Evolutionary conservation across 2,888 invertebrate species (phyloP).

Genomic region (Coenonympha glycerion): DNA sequence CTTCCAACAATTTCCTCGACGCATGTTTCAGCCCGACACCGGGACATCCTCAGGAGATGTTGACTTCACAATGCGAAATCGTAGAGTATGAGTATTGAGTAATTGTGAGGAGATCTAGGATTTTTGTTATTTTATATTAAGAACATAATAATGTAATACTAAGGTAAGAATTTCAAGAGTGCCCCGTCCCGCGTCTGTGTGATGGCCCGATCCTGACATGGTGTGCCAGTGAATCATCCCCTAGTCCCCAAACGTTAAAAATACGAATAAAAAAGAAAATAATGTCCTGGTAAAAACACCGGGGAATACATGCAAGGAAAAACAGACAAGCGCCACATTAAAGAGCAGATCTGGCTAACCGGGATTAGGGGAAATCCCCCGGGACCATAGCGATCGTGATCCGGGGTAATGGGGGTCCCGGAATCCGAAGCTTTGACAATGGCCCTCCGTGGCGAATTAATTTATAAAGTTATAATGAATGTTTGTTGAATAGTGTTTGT

Average conservation of each 20-base stretch:
- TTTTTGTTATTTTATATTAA: too few species aligned
- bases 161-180: too few species aligned
- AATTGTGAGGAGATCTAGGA: too few species aligned
- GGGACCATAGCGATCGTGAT: conserved; percentile 18
- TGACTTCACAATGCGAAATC: too few species aligned
- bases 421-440: conserved; percentile 18
- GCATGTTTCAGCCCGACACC: too few species aligned
- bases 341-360: conserved; percentile 10
- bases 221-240: too few species aligned
- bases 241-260: not conserved
- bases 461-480: conserved; percentile 17
- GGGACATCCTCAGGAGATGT: too few species aligned
- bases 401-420: conserved; percentile 2
- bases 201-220: too few species aligned
- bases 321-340: conserved; percentile 6
- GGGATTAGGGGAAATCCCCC: conserved; percentile 16
- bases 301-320: not conserved
- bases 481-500: not conserved
- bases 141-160: too few species aligned
- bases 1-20: too few species aligned
- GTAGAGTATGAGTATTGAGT: too few species aligned
- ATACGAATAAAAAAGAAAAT: not conserved
- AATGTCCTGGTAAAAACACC: not conserved
- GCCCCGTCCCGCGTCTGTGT: too few species aligned
- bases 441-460: conserved; percentile 11